Conservation (phyloP, 1,140 invertebrate species). For the Hesperophylax magnus region DNA sequence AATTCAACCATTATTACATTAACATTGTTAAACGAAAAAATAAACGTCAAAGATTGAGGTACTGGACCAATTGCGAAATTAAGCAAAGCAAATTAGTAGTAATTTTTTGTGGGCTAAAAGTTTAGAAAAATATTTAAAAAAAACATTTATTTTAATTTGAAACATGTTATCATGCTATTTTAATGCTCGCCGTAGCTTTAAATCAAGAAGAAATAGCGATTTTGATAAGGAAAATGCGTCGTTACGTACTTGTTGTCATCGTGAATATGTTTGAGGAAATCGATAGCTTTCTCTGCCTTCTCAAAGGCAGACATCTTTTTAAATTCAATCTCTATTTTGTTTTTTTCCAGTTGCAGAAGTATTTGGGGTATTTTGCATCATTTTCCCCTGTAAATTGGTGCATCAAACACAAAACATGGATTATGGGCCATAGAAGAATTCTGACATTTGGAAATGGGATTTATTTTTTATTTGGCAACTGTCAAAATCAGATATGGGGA, state of each 20-base stretch:
- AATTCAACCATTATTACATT: no score
- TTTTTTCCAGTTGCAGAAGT: background rate
- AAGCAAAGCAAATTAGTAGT: no score
- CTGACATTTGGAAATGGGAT: constrained; percentile 16
- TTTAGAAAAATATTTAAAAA: no score
- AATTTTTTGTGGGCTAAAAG: no score
- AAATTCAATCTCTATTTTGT: background rate
- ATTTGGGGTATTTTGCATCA: background rate
- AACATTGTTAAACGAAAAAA: no score
- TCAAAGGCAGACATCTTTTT: constrained; percentile 66
- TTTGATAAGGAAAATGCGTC: background rate
- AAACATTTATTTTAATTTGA: no score
- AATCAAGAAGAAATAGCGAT: no score
- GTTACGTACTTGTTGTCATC: constrained; percentile 64
- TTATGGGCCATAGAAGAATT: constrained; percentile 18
- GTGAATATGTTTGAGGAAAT: constrained; percentile 65
- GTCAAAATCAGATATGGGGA: background rate
- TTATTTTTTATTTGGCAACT: constrained; percentile 1
- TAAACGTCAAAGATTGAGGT: no score
- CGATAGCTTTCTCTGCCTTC: constrained; percentile 68
- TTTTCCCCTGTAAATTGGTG: background rate
- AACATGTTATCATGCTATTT: no score
- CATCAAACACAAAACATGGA: background rate
- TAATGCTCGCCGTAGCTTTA: no score
- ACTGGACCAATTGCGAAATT: no score